phyloP scores from a whole-genome alignment of 2,888 invertebrate genomes.

The Andricus curvator region DNA sequence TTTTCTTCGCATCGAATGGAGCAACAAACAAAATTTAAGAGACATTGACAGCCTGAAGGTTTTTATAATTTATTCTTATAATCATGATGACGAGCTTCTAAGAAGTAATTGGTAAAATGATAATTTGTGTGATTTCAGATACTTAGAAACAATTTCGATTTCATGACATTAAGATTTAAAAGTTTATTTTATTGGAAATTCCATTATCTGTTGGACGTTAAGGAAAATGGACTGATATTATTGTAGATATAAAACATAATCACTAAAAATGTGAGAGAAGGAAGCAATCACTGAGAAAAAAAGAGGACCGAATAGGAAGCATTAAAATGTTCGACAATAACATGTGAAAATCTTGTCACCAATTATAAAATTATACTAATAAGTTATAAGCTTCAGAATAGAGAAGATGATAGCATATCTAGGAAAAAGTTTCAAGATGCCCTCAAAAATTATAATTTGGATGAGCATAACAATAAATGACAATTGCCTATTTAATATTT shows the following conservation, averaged over 20 bases:
- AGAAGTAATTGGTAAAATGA: no score
- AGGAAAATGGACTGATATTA: neutral
- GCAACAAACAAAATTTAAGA: no score
- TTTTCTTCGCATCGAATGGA: no score
- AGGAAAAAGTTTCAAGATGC: neutral
- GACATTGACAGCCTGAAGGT: no score
- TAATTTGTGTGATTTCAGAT: no score
- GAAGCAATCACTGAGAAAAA: neutral
- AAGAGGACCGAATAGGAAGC: neutral
- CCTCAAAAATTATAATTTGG: neutral
- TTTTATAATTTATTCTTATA: no score
- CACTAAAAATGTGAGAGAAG: neutral
- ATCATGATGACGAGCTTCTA: no score
- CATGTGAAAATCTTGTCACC: neutral
- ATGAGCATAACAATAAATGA: neutral
- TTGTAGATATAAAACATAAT: neutral
- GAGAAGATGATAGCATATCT: neutral
- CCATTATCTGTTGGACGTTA: neutral
- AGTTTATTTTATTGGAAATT: neutral
- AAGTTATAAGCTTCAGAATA: neutral
- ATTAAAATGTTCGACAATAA: neutral
- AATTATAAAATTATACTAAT: neutral
- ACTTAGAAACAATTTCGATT: neutral
- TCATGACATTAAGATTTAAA: neutral
- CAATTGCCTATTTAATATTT: neutral